These are phyloP conservation scores for Discoglossus pictus DNA, from an alignment of 2,797 vertebrate species.

Conservation along the genomic window DNA sequence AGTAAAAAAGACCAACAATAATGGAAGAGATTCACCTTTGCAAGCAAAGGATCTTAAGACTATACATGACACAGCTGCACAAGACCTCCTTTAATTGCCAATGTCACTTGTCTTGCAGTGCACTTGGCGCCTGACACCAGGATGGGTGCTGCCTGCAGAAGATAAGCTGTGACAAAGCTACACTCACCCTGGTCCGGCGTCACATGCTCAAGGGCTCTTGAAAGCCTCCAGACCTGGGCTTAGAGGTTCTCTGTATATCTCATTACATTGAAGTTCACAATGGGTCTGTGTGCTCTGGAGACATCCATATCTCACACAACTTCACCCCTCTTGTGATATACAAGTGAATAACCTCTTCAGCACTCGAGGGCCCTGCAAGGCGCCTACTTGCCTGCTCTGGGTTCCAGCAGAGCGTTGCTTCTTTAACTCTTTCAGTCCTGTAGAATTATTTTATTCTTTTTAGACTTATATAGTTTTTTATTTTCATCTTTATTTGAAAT, in stretches of 20 bases:
- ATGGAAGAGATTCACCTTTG: too few species aligned
- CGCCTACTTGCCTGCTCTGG: constrained; percentile 38
- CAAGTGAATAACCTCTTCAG: constrained; percentile 48
- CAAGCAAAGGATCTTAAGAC: neutral
- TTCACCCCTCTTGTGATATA: constrained; percentile 47
- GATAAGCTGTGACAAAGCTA: constrained; percentile 42
- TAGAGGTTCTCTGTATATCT: constrained; percentile 36
- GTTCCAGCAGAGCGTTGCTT: constrained; percentile 26
- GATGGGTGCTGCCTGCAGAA: neutral
- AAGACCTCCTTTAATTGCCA: neutral
- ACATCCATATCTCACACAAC: constrained; percentile 47
- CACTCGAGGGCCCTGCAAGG: constrained; percentile 44
- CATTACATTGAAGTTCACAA: constrained; percentile 44
- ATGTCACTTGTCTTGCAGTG: constrained; percentile 8
- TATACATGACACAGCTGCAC: neutral
- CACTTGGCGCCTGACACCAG: constrained; percentile 32
- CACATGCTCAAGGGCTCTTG: constrained; percentile 35
- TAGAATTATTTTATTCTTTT: constrained; percentile 56
- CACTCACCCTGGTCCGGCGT: constrained; percentile 6
- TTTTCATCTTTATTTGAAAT: too few species aligned
- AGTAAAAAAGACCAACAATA: too few species aligned
- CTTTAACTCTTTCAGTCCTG: constrained; percentile 29
- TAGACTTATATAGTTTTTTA: too few species aligned
- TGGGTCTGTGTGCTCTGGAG: constrained; percentile 47
- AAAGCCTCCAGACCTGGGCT: constrained; percentile 25